Percentiles rank a stretch among this genome's conserved stretches.
These are phyloP conservation scores for Athetis lepigone DNA, from an alignment of 2,888 invertebrate genomes.

Conservation along the genomic window DNA sequence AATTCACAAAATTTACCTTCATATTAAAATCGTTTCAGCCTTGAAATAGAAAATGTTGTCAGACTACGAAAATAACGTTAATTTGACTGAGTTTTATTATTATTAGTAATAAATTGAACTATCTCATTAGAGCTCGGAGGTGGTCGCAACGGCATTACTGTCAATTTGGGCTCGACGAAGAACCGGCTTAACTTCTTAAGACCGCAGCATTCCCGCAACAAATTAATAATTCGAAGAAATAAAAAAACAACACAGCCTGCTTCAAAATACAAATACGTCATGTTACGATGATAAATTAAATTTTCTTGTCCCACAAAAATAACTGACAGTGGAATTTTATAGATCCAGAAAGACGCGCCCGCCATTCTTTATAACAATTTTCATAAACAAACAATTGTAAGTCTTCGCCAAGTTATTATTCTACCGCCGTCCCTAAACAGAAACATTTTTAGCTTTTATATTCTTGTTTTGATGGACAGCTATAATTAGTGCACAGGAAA, in stretches of 20 bases:
- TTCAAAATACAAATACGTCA: background rate
- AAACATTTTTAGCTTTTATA: conserved; percentile 51
- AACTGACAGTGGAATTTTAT: conserved; percentile 18
- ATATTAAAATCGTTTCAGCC: conserved; percentile 9
- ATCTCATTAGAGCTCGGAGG: background rate
- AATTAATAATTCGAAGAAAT: background rate
- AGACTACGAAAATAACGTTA: background rate
- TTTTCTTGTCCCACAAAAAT: conserved; percentile 13
- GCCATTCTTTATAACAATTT: conserved; percentile 24
- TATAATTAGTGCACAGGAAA: conserved; percentile 56
- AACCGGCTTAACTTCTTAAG: background rate
- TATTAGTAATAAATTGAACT: conserved; percentile 7
- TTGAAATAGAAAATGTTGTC: background rate
- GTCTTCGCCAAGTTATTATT: conserved; percentile 45
- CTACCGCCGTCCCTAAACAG: conserved; percentile 11
- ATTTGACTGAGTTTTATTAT: background rate
- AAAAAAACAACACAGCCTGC: background rate
- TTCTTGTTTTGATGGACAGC: conserved; percentile 55
- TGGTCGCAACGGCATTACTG: background rate
- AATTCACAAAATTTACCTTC: conserved; percentile 12
- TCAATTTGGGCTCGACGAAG: background rate
- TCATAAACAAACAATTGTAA: conserved; percentile 43
- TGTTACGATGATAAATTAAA: conserved; percentile 19
- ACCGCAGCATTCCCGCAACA: background rate
- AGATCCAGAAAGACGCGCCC: conserved; percentile 12